phyloP scores from a whole-genome alignment of 92 coral and sea anemone genomes.

The Siderastrea siderea region DNA sequence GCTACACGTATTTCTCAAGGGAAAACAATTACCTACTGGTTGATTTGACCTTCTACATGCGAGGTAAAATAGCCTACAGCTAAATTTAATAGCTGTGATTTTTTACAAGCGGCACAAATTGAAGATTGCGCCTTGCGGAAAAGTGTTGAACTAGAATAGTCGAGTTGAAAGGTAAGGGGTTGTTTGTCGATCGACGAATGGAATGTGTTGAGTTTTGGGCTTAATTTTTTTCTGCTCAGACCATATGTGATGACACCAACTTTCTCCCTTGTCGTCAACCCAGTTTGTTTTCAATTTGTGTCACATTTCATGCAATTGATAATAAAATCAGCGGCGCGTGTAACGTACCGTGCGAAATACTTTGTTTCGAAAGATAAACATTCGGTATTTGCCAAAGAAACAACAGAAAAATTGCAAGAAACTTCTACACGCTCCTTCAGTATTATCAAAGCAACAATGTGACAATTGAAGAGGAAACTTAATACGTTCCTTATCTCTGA shows the following conservation, averaged over 20 bases:
- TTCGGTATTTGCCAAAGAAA: background rate
- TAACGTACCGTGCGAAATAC: background rate
- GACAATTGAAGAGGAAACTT: background rate
- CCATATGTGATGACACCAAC: conserved; percentile 28
- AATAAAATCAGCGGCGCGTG: background rate
- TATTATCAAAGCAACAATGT: background rate
- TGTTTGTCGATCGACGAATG: background rate
- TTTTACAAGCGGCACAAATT: background rate
- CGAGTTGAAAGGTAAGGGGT: background rate
- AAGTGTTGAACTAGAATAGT: background rate
- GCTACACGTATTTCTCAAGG: background rate
- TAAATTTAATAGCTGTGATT: background rate
- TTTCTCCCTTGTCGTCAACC: conserved; percentile 17
- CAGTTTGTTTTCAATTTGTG: conserved; percentile 35
- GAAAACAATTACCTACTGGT: background rate
- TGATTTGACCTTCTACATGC: conserved; percentile 1
- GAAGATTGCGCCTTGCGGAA: background rate
- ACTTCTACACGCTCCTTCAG: background rate
- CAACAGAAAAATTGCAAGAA: background rate
- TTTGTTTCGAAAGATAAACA: background rate
- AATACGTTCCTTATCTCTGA: background rate
- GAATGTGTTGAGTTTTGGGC: background rate
- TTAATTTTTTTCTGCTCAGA: background rate
- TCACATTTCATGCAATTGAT: conserved; percentile 17
- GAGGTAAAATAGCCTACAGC: conserved; percentile 11